A percentile compares a stretch with the other conserved stretches of the same genome.
Conservation (phyloP, 35 echinoderm and acorn worm species). For the Patiria miniata region DNA sequence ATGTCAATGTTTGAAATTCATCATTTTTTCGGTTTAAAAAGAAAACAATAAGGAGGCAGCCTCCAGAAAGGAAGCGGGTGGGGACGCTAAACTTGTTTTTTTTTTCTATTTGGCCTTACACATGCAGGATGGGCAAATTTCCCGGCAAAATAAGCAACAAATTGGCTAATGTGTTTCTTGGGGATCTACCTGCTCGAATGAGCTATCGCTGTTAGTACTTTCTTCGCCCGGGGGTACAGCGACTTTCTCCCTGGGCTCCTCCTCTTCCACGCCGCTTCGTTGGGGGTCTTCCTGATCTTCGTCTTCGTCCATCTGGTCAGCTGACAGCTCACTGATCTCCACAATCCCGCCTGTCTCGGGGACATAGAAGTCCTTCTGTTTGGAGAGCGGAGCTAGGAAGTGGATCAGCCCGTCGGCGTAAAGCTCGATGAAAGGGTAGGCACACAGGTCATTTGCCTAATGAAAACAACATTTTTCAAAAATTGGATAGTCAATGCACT, state of each 20-base stretch:
- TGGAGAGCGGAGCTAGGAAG: slow-evolving; percentile 74
- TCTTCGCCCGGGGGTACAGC: slow-evolving; percentile 7
- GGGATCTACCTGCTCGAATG: slow-evolving; percentile 77
- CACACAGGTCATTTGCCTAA: slow-evolving; percentile 71
- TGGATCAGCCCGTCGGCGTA: slow-evolving; percentile 61
- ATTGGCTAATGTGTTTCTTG: neutral
- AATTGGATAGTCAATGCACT: no score
- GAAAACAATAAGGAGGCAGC: no score
- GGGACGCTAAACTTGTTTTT: no score
- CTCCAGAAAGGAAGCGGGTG: no score
- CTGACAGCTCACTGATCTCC: neutral
- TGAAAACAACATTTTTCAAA: no score
- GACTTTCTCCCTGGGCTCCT: neutral
- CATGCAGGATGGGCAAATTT: no score
- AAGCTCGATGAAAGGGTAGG: slow-evolving; percentile 77
- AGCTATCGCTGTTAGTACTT: slow-evolving; percentile 57
- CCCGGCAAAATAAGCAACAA: no score
- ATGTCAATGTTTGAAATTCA: no score
- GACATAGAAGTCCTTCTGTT: slow-evolving; percentile 81
- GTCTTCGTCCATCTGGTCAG: neutral
- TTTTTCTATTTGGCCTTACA: no score
- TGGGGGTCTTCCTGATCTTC: neutral
- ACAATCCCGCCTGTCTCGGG: slow-evolving; percentile 58
- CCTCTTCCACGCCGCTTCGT: slow-evolving; percentile 4
- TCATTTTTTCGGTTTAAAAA: no score